Evolutionary conservation across 2,888 invertebrate genomes (phyloP).

Genomic region (Drosophila colorata): DNA sequence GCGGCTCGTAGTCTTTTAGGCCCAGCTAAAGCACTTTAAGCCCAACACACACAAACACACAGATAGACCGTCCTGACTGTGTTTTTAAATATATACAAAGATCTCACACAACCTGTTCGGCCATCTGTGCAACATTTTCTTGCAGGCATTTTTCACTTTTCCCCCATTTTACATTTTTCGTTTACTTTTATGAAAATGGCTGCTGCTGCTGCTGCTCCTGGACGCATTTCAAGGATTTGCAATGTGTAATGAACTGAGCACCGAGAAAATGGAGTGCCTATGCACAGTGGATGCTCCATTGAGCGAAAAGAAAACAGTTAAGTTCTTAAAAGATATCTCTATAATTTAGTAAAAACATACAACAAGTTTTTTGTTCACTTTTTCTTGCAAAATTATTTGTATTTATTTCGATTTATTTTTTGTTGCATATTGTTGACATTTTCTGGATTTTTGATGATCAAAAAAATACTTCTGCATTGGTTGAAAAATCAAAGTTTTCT

Average conservation of each 20-base stretch:
- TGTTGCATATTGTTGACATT: no score
- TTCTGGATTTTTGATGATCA: no score
- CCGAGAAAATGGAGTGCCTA: conserved; percentile 14
- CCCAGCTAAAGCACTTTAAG: conserved; percentile 59
- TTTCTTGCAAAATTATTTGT: no score
- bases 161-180: conserved; percentile 43
- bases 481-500: no score
- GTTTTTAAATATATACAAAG: conserved; percentile 64
- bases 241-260: conserved; percentile 71
- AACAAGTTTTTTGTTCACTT: neutral
- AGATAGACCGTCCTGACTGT: conserved; percentile 17
- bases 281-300: neutral
- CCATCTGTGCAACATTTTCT: conserved; percentile 48
- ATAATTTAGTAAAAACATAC: neutral
- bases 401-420: no score
- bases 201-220: conserved; percentile 30
- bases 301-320: no score
- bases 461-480: no score
- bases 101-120: conserved; percentile 40
- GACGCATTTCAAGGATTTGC: conserved; percentile 63
- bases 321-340: no score
- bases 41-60: conserved; percentile 26
- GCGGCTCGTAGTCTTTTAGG: conserved; percentile 51
- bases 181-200: conserved; percentile 75
- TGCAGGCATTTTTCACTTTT: conserved; percentile 50